Conservation (phyloP, 2,888 invertebrate genomes). For the Blastobasis adustella region DNA sequence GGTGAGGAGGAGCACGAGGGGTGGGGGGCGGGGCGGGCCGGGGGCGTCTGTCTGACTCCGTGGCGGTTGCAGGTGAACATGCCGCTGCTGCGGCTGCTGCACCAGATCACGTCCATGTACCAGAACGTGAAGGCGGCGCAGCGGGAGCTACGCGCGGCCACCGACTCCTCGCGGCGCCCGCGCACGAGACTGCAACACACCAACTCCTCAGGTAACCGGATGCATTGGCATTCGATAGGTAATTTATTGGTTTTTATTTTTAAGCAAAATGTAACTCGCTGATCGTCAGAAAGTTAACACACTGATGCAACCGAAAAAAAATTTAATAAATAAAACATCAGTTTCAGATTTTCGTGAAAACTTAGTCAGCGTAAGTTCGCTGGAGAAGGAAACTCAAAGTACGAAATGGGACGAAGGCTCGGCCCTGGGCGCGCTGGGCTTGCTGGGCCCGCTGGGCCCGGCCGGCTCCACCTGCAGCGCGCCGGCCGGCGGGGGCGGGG, state of each 20-base stretch:
- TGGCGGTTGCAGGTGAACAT: conserved; percentile 84
- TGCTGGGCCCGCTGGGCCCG: conserved; percentile 18
- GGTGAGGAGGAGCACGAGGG: conserved; percentile 36
- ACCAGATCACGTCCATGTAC: conserved; percentile 98
- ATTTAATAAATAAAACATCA: conserved; percentile 19
- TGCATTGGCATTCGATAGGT: neutral
- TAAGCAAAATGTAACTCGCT: too few species aligned
- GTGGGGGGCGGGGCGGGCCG: neutral
- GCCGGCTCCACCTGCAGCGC: conserved; percentile 18
- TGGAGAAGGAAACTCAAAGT: conserved; percentile 52
- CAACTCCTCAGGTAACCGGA: conserved; percentile 44
- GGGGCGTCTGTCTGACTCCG: neutral
- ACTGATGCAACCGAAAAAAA: too few species aligned
- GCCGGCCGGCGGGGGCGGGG: conserved; percentile 25
- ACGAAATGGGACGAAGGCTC: conserved; percentile 47
- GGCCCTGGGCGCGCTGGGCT: conserved; percentile 21
- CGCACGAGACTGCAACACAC: conserved; percentile 35
- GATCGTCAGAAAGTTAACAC: too few species aligned
- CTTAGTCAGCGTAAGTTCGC: conserved; percentile 57
- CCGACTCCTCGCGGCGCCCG: conserved; percentile 40
- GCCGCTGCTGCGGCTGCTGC: conserved; percentile 92
- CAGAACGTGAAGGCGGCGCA: conserved; percentile 97
- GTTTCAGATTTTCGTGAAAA: conserved; percentile 79
- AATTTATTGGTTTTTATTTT: too few species aligned
- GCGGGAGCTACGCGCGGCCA: conserved; percentile 85